phyloP scores from a whole-genome alignment of 2,113 vertebrate genomes.

The mouse (Mus musculus) region DNA sequence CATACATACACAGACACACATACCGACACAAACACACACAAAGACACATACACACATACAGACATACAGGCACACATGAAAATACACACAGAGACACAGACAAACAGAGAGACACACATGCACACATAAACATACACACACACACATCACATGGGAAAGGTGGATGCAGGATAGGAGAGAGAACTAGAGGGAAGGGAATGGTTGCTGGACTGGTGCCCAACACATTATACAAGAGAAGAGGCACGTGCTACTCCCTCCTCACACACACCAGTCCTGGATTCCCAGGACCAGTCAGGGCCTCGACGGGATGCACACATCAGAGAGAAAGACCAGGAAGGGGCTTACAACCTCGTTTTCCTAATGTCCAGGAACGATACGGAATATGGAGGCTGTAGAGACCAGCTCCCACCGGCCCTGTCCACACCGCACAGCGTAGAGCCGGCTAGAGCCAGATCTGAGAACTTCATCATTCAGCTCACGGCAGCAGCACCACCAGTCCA shows the following conservation, averaged over 20 bases:
- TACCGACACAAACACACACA: not conserved
- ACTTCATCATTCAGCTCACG: not conserved
- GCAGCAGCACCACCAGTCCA: not conserved
- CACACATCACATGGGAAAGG: not conserved
- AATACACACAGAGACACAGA: not conserved
- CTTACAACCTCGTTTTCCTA: not conserved
- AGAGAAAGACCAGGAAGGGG: not conserved
- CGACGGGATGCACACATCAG: not conserved
- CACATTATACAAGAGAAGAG: not conserved
- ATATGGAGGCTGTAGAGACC: not conserved
- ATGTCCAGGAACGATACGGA: not conserved
- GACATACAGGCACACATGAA: not conserved
- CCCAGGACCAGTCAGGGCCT: not conserved
- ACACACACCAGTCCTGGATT: not conserved
- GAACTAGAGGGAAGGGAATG: not conserved
- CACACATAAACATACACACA: not conserved
- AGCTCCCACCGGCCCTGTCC: not conserved
- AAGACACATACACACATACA: accelerated
- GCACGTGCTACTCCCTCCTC: not conserved
- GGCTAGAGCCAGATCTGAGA: not conserved
- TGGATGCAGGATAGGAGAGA: not conserved
- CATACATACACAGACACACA: not conserved
- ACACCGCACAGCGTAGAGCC: not conserved
- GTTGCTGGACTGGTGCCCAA: not conserved
- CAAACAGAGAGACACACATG: not conserved